Percentiles rank a stretch among this genome's conserved stretches.
These are phyloP conservation scores for Ptychodera flava DNA, from an alignment of 35 echinoderm and acorn worm species.

Conservation along the genomic window DNA sequence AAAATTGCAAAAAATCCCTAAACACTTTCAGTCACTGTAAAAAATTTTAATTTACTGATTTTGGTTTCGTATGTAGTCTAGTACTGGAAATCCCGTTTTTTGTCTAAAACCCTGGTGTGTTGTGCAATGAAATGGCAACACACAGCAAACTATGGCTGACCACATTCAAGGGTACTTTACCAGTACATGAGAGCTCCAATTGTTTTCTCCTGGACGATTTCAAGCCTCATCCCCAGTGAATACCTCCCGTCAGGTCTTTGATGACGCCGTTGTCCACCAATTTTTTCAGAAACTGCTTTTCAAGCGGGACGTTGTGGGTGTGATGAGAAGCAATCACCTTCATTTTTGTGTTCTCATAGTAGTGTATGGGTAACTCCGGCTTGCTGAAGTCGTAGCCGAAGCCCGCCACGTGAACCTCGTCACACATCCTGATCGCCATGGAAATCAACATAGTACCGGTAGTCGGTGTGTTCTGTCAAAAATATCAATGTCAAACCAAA, in stretches of 20 bases:
- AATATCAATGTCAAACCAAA: neutral
- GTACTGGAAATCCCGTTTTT: too few relatives aligned
- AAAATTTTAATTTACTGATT: too few relatives aligned
- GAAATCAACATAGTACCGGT: neutral
- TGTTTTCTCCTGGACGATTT: too few relatives aligned
- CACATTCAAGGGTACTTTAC: too few relatives aligned
- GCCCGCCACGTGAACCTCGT: neutral
- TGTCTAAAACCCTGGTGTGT: too few relatives aligned
- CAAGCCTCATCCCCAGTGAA: too few relatives aligned
- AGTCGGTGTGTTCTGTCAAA: neutral
- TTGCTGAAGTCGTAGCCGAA: neutral
- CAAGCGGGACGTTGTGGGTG: neutral
- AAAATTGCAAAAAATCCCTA: too few relatives aligned
- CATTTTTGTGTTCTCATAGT: neutral
- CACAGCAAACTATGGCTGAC: too few relatives aligned
- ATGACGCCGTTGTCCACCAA: neutral
- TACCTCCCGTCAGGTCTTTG: neutral
- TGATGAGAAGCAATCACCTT: neutral
- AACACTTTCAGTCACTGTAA: too few relatives aligned
- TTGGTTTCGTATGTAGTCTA: too few relatives aligned
- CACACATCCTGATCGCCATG: neutral
- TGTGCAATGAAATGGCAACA: too few relatives aligned
- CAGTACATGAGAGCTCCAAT: too few relatives aligned
- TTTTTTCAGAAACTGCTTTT: neutral
- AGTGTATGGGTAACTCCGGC: neutral